These are phyloP conservation scores for Cybosia mesomella DNA, from an alignment of 2,888 invertebrate genomes.

Conservation along the genomic window DNA sequence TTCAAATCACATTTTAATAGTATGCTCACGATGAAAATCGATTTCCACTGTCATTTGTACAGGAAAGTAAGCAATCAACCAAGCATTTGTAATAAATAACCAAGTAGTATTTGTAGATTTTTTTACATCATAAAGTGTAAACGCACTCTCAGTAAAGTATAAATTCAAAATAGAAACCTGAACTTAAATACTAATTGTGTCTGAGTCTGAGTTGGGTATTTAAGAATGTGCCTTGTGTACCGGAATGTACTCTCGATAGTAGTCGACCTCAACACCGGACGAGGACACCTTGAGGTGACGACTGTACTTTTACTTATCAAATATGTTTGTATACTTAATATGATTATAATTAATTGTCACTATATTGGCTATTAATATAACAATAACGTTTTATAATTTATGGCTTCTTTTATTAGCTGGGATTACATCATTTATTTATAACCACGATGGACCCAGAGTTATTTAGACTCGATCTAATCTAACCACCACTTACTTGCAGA, in stretches of 20 bases:
- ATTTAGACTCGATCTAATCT: neutral
- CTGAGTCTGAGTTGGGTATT: constrained; percentile 11
- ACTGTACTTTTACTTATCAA: constrained; percentile 67
- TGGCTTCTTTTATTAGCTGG: neutral
- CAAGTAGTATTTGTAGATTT: neutral
- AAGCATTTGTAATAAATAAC: neutral
- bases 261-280: constrained; percentile 77
- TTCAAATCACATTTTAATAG: constrained; percentile 6
- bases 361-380: constrained; percentile 2
- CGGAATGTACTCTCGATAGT: constrained; percentile 76
- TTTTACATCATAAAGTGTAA: neutral
- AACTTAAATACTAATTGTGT: neutral
- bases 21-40: neutral
- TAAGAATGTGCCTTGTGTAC: constrained; percentile 9
- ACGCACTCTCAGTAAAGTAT: neutral
- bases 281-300: constrained; percentile 70
- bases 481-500: neutral
- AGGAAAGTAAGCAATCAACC: constrained; percentile 9
- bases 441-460: neutral
- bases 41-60: neutral
- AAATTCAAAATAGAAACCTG: neutral
- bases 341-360: constrained; percentile 18
- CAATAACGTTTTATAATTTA: neutral
- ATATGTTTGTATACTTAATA: constrained; percentile 7
- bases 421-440: neutral